Evolutionary conservation across 2,113 vertebrate genomes (phyloP).

Genomic region (Poeciliopsis occidentalis): DNA sequence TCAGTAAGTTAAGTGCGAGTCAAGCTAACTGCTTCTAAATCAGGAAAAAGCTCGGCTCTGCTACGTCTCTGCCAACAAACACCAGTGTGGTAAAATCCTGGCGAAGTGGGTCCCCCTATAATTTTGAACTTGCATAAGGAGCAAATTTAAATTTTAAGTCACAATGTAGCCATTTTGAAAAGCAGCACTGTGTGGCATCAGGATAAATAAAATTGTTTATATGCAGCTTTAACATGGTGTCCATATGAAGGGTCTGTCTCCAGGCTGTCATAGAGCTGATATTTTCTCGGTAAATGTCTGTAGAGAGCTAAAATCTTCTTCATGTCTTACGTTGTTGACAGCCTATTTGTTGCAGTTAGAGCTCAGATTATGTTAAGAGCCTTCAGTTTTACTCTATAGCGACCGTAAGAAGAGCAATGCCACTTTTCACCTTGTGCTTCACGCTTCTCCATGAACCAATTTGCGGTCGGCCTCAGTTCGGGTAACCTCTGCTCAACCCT

Average conservation of each 20-base stretch:
- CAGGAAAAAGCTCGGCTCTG: conserved; percentile 21
- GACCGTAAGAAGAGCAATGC: conserved; percentile 35
- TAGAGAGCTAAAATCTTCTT: conserved; percentile 17
- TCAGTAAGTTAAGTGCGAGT: conserved; percentile 9
- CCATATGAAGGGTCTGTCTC: neutral
- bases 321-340: neutral
- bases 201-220: conserved; percentile 11
- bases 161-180: conserved; percentile 8
- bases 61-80: conserved; percentile 20
- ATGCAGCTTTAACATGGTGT: neutral
- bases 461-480: conserved; percentile 22
- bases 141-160: conserved; percentile 6
- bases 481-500: conserved; percentile 25
- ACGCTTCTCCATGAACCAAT: conserved; percentile 35
- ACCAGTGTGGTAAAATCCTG: conserved; percentile 1
- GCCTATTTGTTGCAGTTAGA: conserved; percentile 12
- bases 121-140: neutral
- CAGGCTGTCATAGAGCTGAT: neutral
- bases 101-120: neutral
- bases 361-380: conserved; percentile 16
- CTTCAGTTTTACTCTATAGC: conserved; percentile 25
- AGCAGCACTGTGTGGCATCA: conserved; percentile 8
- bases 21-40: conserved; percentile 13
- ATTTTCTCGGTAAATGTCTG: neutral
- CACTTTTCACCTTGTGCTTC: conserved; percentile 55